Conservation (phyloP, 2,797 vertebrate species). For the Pseudocheirus occidentalis region DNA sequence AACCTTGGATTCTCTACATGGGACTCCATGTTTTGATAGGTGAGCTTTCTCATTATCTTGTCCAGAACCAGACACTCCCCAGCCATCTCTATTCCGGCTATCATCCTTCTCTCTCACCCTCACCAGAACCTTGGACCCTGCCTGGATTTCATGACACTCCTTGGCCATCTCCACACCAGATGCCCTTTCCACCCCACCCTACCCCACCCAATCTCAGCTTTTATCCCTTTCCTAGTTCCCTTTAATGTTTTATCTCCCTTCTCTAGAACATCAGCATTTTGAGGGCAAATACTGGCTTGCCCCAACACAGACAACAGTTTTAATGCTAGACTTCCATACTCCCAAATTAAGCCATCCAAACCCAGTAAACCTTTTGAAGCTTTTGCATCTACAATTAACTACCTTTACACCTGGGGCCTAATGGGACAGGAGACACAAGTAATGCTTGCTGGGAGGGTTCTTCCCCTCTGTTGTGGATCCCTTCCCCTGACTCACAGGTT, state of each 20-base stretch:
- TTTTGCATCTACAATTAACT: slow-evolving; percentile 13
- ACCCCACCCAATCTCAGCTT: background rate
- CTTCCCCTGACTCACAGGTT: slow-evolving; percentile 1
- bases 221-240: background rate
- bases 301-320: slow-evolving; percentile 18
- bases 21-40: background rate
- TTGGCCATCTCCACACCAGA: background rate
- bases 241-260: background rate
- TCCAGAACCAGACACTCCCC: background rate
- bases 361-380: slow-evolving; percentile 20
- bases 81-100: background rate
- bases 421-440: background rate
- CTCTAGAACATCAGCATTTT: background rate
- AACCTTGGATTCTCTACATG: background rate
- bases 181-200: background rate
- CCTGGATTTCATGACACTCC: background rate
- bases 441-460: background rate
- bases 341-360: slow-evolving; percentile 44
- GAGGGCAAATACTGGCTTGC: background rate
- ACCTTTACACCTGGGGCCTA: slow-evolving; percentile 3
- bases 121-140: background rate
- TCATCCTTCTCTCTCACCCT: too few species aligned
- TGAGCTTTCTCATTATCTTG: background rate
- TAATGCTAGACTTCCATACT: background rate
- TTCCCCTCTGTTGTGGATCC: background rate